phyloP scores from a whole-genome alignment of 1,140 invertebrate species.

The Aphis gossypii region DNA sequence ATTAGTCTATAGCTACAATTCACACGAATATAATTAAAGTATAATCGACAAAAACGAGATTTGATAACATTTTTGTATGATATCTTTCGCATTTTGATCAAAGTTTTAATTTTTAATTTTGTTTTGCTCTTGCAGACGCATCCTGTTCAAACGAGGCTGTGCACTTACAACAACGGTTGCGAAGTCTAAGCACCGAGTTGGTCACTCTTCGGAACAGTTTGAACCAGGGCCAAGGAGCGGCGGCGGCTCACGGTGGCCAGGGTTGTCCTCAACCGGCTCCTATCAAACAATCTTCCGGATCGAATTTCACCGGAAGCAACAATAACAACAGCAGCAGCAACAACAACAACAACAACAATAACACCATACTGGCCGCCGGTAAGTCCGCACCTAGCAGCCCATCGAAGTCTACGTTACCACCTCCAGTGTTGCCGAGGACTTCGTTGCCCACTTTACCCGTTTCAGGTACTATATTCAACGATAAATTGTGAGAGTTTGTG shows the following conservation, averaged over 20 bases:
- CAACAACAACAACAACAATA: constrained; percentile 61
- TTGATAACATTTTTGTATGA: neutral
- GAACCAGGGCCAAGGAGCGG: constrained; percentile 69
- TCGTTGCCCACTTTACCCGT: constrained; percentile 46
- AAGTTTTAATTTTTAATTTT: neutral
- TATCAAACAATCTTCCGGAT: constrained; percentile 55
- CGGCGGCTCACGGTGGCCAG: constrained; percentile 29
- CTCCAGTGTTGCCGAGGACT: constrained; percentile 48
- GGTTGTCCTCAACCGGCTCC: constrained; percentile 26
- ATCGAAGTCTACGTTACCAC: constrained; percentile 61
- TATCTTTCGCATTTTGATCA: neutral
- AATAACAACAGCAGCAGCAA: constrained; percentile 60
- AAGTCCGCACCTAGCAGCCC: constrained; percentile 62
- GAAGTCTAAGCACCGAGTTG: constrained; percentile 87
- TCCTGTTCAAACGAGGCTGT: constrained; percentile 92
- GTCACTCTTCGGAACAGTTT: constrained; percentile 86
- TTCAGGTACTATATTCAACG: constrained; percentile 33
- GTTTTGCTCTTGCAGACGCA: constrained; percentile 73
- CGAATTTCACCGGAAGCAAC: constrained; percentile 63
- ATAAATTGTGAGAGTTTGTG: neutral
- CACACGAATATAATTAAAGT: neutral
- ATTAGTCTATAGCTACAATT: neutral
- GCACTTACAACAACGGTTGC: constrained; percentile 85
- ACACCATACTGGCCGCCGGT: constrained; percentile 47
- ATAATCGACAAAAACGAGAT: neutral